Base-by-base conservation (phyloP, 2,113 vertebrate genomes). In the Fregetta grallaria region DNA sequence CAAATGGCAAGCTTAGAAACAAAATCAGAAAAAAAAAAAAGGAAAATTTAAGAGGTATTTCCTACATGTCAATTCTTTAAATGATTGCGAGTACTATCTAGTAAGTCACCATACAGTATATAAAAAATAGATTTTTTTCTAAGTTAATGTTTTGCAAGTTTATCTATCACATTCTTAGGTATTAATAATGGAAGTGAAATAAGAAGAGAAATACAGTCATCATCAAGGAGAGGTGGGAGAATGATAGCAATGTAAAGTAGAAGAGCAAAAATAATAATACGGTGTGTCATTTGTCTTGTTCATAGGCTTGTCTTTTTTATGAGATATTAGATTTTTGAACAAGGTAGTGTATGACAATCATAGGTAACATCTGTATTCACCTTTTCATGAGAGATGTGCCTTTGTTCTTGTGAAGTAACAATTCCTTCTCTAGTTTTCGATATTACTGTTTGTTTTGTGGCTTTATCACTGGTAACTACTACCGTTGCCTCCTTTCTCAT, bases 351-450 rank as follows among this genome's bases (percentile, higher is more conserved):
- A 71, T 71, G 63, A 76, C 4, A 76, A 19, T 87, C 63, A 65
- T 7, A 50, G 56, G 22, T 90, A 96, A 79, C n/a, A 70, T 87
- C 42, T 55, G n/a, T 96, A 97, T 96, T 98, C 98, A 98, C 98
- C 98, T 98, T 98, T 97, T 98, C 98, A 88, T 96, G 90, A 96
- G 96, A 97, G 97, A 98, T 97, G 83, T 97, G 97, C 53, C 98
- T 95, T 96, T 98, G 97, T 95, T 98, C 98, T 95, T 98, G 97
- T 93, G 96, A 97, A 72, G 97, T 96, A 17, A 93, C 42, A 82
- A 97, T 86, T 88, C 61, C 97, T 98, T 98, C 98, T 98, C 97
- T 98, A 96, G 97, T 97, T 98, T 98, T 98, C 0, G 96, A 96
- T 94, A 97, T 97, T 86, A 98, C 30, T 87, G 98, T 98, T 96